Percentiles rank a stretch among this genome's conserved stretches.
These are phyloP conservation scores for Leptinotarsa rubiginosa DNA, from an alignment of 2,888 invertebrate genomes.

Conservation along the genomic window DNA sequence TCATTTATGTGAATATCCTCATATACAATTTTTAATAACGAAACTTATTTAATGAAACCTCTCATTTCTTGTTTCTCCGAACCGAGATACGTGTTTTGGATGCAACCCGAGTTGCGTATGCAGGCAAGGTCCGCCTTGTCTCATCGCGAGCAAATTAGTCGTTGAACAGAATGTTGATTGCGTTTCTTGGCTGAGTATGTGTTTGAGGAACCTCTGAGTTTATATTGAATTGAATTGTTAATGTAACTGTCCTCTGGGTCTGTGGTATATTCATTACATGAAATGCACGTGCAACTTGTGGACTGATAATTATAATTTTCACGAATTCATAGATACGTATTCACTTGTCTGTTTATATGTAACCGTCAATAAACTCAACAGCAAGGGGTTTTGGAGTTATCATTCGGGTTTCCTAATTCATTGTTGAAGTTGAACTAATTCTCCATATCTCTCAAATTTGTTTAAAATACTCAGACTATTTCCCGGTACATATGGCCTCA, in stretches of 20 bases:
- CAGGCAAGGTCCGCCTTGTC: not conserved
- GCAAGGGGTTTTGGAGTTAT: no score
- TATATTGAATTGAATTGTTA: not conserved
- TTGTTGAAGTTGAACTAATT: no score
- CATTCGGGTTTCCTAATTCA: no score
- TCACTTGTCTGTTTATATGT: no score
- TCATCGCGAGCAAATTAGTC: conserved; percentile 1
- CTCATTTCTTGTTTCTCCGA: no score
- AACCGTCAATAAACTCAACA: no score
- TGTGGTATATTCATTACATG: not conserved
- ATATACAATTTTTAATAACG: no score
- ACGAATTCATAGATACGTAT: not conserved
- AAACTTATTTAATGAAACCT: no score
- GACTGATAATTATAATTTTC: not conserved
- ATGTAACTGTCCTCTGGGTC: not conserved
- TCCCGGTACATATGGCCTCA: no score
- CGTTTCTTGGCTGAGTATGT: not conserved
- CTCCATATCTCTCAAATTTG: no score
- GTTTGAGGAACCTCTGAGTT: conserved; percentile 11
- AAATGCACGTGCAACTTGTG: not conserved
- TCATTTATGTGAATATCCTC: no score
- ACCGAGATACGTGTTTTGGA: not conserved
- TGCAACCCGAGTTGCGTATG: not conserved
- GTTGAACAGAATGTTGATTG: conserved; percentile 16
- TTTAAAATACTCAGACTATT: no score